These are phyloP conservation scores for Euura lappo DNA, from an alignment of 1,140 invertebrate species.

Conservation along the genomic window DNA sequence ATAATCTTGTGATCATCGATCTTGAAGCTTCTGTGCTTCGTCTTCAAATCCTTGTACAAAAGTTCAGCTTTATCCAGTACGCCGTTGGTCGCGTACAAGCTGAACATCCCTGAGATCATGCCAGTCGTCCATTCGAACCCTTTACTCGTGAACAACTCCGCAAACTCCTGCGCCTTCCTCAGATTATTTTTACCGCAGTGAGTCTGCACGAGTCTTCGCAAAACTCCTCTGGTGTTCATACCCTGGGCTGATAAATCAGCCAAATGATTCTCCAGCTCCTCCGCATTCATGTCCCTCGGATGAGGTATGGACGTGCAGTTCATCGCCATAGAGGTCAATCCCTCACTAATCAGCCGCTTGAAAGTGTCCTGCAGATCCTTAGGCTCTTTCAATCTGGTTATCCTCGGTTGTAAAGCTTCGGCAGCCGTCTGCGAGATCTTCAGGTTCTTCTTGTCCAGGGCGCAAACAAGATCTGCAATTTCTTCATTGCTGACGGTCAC, in stretches of 20 bases:
- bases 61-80: conserved; percentile 58
- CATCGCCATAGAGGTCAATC: conserved; percentile 4
- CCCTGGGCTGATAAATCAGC: conserved; percentile 62
- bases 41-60: conserved; percentile 56
- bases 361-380: background rate
- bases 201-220: conserved; percentile 60
- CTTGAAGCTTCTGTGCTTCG: conserved; percentile 52
- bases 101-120: conserved; percentile 63
- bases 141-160: conserved; percentile 54
- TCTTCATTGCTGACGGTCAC: background rate
- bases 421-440: conserved; percentile 9
- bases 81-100: conserved; percentile 58
- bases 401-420: background rate
- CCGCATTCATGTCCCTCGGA: conserved; percentile 62
- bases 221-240: conserved; percentile 63
- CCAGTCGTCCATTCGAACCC: conserved; percentile 59
- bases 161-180: conserved; percentile 55
- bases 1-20: conserved; percentile 66
- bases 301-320: conserved; percentile 4
- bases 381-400: background rate
- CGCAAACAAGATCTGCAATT: conserved; percentile 17
- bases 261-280: conserved; percentile 60
- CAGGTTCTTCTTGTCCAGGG: conserved; percentile 7
- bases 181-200: conserved; percentile 59
- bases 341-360: background rate